Evolutionary conservation across 2,888 invertebrate genomes (phyloP), one percentile per base, ranked within the genome.

Genomic region (Tachina lurida): DNA sequence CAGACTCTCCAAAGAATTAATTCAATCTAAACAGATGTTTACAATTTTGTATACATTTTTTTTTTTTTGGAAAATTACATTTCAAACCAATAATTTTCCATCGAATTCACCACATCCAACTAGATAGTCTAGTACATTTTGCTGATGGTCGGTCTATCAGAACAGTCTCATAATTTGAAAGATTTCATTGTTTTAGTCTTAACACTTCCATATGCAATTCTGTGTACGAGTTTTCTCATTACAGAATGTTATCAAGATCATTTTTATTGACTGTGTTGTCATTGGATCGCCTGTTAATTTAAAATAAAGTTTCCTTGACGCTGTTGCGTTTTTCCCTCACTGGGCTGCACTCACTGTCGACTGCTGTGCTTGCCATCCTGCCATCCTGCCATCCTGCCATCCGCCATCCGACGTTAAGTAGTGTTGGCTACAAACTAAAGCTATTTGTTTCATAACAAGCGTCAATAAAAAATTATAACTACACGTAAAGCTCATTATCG

Each of bases 401-500:
- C 31, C 31, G 31, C 68, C 56, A 41, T 62, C 60, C 65, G 41
- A 49, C 70, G 39, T 17, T 10, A 70, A 63, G n/a, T 62, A 54
- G 45, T 63, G 60, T 43, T 67, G 70, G 47, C 45, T 62, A 10
- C 75, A 47, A 75, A 39, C 63, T 71, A 63, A 79, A 80, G 78
- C 67, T 76, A 73, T 83, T 86, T 83, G 75, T 83, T 83, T 83
- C 79, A 86, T 86, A 86, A 86, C 86, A 86, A 86, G 86, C 76
- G 68, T 43, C 83, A 86, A 86, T 86, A 86, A 86, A 86, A 83
- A 80, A 86, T 85, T 86, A 86, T 83, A 83, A 80, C 79, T 86
- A 86, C 86, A 86, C 86, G 86, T 83, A 86, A 86, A 86, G 86
- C 83, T 86, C 86, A 86, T 86, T 86, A 86, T 80, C 83, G 79